A percentile compares a stretch with the other conserved stretches of the same genome.
phyloP scores from a whole-genome alignment of 2,113 vertebrate genomes.

The Ceratotherium simum region DNA sequence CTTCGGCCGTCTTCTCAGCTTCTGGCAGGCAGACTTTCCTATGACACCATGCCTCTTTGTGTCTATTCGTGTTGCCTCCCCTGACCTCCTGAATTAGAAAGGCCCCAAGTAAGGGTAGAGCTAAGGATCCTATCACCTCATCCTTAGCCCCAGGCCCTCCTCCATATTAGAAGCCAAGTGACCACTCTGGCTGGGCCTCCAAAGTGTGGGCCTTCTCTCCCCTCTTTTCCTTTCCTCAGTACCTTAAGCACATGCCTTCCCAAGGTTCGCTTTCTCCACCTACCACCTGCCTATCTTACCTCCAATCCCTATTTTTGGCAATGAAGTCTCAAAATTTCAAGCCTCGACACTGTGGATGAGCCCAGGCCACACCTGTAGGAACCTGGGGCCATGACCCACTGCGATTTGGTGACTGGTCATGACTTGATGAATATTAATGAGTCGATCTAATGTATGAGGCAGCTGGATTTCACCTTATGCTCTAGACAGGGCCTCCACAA shows the following conservation, averaged over 20 bases:
- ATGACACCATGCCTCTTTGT: neutral
- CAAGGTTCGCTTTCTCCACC: neutral
- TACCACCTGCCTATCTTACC: neutral
- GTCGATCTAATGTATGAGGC: neutral
- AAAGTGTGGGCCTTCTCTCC: neutral
- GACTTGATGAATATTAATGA: neutral
- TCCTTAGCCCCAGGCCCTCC: neutral
- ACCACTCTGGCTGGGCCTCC: neutral
- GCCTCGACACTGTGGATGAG: neutral
- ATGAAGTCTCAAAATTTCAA: neutral
- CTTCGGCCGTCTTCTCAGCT: neutral
- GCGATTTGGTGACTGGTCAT: neutral
- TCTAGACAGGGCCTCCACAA: neutral
- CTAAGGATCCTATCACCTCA: neutral
- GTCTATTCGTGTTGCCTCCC: neutral
- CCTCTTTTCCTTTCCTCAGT: neutral
- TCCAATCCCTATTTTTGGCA: neutral
- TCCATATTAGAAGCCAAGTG: neutral
- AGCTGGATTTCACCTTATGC: neutral
- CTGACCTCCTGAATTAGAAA: neutral
- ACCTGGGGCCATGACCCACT: neutral
- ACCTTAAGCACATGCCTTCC: neutral
- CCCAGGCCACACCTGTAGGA: neutral
- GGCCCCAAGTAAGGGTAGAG: neutral
- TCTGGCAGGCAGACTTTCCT: neutral